These are phyloP conservation scores for Thermophis baileyi DNA, from an alignment of 2,113 vertebrate species.

Conservation along the genomic window DNA sequence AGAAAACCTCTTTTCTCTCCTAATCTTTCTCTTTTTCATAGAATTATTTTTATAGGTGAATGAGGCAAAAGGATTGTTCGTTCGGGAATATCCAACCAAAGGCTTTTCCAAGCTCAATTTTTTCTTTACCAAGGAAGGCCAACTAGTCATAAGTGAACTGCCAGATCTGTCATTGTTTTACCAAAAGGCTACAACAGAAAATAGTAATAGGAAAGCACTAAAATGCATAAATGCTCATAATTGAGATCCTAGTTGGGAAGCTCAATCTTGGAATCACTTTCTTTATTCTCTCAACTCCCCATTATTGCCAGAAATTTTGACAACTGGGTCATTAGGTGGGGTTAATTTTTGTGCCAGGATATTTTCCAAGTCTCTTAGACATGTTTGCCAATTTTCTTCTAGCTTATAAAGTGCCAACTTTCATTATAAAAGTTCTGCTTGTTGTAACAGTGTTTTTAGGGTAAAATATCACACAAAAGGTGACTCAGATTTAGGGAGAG, in stretches of 20 bases:
- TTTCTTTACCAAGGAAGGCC: neutral
- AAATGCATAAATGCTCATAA: neutral
- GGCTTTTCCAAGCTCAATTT: neutral
- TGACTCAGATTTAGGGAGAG: neutral
- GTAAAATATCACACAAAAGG: neutral
- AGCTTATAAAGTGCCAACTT: neutral
- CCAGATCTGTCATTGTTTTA: neutral
- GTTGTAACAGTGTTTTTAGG: neutral
- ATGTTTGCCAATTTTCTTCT: neutral
- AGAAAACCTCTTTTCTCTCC: neutral
- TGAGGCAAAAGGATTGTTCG: neutral
- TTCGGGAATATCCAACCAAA: neutral
- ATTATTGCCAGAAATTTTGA: neutral
- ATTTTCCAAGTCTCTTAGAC: neutral
- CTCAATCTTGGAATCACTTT: neutral
- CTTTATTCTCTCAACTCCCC: neutral
- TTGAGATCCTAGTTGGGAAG: neutral
- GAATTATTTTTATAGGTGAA: neutral
- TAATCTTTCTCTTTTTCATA: neutral
- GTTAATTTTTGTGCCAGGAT: neutral
- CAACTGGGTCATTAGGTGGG: neutral
- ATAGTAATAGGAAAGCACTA: neutral
- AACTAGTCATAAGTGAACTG: neutral
- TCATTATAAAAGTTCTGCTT: neutral
- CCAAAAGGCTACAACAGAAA: neutral